Evolutionary conservation across 37 sponge, comb jelly and placozoan genomes (phyloP).

Genomic region (Tethya wilhelma): DNA sequence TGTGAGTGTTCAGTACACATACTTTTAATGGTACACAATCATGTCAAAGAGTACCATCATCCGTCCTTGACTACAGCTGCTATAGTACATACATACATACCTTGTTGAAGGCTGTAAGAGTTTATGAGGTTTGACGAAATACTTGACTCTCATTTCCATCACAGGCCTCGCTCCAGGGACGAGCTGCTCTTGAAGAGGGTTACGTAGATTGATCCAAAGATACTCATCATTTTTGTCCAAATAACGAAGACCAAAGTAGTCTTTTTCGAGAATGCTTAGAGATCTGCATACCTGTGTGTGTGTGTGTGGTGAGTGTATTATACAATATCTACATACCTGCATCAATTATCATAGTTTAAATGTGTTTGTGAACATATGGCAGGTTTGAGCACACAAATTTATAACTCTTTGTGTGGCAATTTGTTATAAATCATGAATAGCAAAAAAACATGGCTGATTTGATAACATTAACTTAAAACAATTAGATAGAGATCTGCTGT

Average conservation of each 20-base stretch:
- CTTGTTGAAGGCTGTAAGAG: conserved; percentile 70
- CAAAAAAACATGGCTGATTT: too few species aligned
- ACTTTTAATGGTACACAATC: too few species aligned
- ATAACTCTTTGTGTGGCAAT: not conserved
- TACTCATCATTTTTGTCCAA: conserved; percentile 69
- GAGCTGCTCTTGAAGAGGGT: conserved; percentile 77
- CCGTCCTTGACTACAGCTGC: not conserved
- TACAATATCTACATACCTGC: too few species aligned
- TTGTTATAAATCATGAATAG: too few species aligned
- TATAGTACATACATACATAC: conserved; percentile 32
- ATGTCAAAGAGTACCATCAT: too few species aligned
- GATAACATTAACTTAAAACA: too few species aligned
- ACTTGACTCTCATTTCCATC: conserved; percentile 74
- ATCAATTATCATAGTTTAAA: too few species aligned
- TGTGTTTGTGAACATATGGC: too few species aligned
- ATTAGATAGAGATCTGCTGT: too few species aligned
- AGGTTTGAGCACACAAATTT: too few species aligned
- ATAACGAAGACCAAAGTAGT: conserved; percentile 77
- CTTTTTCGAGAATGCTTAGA: conserved; percentile 70
- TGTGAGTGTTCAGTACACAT: too few species aligned
- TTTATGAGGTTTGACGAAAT: conserved; percentile 78
- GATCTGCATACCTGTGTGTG: conserved; percentile 54
- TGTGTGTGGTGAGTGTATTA: not conserved
- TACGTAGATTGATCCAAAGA: conserved; percentile 80
- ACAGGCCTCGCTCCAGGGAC: conserved; percentile 39